A percentile compares a stretch with the other conserved stretches of the same genome.
Conservation (phyloP, 2,797 vertebrate species). For the Crax fasciolata region DNA sequence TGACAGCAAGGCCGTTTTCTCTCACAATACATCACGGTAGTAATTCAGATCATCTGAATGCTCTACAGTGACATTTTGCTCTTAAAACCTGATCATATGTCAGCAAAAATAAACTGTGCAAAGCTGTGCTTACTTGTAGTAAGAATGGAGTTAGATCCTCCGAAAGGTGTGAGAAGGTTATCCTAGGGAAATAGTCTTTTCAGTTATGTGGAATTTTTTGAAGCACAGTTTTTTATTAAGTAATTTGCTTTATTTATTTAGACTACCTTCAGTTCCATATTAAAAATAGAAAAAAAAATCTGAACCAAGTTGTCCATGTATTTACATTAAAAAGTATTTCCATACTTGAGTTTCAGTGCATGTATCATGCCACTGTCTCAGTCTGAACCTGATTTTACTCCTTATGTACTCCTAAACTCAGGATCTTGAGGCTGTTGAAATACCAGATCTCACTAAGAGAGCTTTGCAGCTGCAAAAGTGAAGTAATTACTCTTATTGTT, state of each 20-base stretch:
- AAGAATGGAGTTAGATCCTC: background rate
- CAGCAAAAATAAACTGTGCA: background rate
- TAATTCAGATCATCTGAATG: background rate
- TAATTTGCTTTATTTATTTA: background rate
- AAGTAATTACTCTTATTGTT: conserved; percentile 31
- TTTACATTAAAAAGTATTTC: conserved; percentile 1
- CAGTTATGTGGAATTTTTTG: background rate
- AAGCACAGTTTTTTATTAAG: background rate
- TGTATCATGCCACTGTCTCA: background rate
- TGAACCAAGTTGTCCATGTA: background rate
- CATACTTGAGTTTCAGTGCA: background rate
- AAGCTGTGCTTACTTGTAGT: background rate
- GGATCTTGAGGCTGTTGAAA: background rate
- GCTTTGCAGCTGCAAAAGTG: conserved; percentile 13
- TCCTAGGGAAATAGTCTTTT: background rate
- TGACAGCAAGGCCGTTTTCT: conserved; percentile 22
- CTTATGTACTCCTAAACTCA: background rate
- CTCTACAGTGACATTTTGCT: background rate
- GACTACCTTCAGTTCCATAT: background rate
- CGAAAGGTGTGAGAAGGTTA: background rate
- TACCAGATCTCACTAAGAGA: conserved; percentile 37
- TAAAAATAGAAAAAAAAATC: background rate
- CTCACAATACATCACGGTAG: background rate
- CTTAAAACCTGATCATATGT: background rate
- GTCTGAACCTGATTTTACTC: conserved; percentile 34